Conservation (phyloP, 2,888 invertebrate genomes). For the Anoplius nigerrimus region DNA sequence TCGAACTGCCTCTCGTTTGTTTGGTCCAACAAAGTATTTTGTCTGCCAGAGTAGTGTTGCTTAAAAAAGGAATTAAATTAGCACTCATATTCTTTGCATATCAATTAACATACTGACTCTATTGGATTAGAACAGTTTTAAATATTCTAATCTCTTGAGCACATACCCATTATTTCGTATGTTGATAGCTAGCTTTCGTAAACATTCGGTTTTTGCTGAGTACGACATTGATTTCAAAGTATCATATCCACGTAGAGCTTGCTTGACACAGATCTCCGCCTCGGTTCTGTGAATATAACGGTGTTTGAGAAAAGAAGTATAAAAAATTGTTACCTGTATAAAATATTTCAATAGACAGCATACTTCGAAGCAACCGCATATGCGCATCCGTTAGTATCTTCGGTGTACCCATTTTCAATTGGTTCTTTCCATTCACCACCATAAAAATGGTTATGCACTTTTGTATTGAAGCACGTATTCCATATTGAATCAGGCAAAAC, state of each 20-base stretch:
- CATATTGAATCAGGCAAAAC: too few relatives aligned
- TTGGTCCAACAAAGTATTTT: not conserved
- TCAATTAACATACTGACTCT: too few relatives aligned
- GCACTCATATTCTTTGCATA: too few relatives aligned
- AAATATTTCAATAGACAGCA: not conserved
- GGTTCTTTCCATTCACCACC: slow-evolving; percentile 45
- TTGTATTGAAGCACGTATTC: too few relatives aligned
- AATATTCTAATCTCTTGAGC: too few relatives aligned
- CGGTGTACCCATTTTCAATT: slow-evolving; percentile 27
- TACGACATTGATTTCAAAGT: slow-evolving; percentile 6
- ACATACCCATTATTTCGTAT: too few relatives aligned
- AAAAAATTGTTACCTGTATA: not conserved
- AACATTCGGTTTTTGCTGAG: not conserved
- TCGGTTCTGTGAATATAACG: slow-evolving; percentile 33
- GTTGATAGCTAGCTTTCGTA: too few relatives aligned
- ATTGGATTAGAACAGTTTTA: too few relatives aligned
- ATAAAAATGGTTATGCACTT: slow-evolving; percentile 38
- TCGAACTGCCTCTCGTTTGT: not conserved
- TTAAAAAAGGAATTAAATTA: not conserved
- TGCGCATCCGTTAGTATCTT: not conserved
- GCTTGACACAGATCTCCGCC: slow-evolving; percentile 36
- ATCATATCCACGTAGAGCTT: slow-evolving; percentile 33
- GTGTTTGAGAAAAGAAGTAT: too few relatives aligned
- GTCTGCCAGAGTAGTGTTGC: not conserved
- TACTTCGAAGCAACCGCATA: not conserved